phyloP scores from a whole-genome alignment of 2,797 vertebrate species.

The Parauchenoglanis punctatus region DNA sequence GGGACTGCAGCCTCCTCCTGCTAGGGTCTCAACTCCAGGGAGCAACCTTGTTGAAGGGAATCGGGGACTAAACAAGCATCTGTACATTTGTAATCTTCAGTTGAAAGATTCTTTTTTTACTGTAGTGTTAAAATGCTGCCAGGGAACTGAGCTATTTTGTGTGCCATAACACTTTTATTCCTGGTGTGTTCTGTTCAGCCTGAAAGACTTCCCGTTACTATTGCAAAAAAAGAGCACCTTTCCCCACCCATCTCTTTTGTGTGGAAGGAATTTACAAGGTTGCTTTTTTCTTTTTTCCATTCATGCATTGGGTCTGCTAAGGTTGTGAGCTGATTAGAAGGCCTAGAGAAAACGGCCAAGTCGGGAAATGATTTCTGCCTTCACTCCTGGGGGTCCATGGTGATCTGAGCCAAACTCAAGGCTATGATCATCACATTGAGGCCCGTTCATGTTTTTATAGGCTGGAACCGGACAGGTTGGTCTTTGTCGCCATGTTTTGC shows the following conservation, averaged over 20 bases:
- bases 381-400: constrained; percentile 9
- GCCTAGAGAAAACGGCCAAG: constrained; percentile 13
- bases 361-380: constrained; percentile 31
- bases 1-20: constrained; percentile 47
- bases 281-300: constrained; percentile 44
- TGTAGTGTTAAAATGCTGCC: not conserved
- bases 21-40: constrained; percentile 32
- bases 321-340: constrained; percentile 1
- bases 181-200: constrained; percentile 37
- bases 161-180: constrained; percentile 8
- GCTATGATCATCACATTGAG: constrained; percentile 26
- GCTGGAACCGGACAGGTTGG: constrained; percentile 40
- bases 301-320: constrained; percentile 22
- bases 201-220: constrained; percentile 48
- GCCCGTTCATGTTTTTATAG: constrained; percentile 36
- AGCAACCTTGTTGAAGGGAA: constrained; percentile 11
- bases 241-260: constrained; percentile 47
- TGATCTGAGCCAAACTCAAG: constrained; percentile 25
- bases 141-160: constrained; percentile 26
- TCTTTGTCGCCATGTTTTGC: constrained; percentile 65
- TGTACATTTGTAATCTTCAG: not conserved
- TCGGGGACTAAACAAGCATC: not conserved
- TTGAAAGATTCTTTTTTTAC: not conserved
- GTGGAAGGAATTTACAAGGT: constrained; percentile 56
- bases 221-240: constrained; percentile 57